phyloP scores from a whole-genome alignment of 1,140 invertebrate species.

The Manduca sexta region DNA sequence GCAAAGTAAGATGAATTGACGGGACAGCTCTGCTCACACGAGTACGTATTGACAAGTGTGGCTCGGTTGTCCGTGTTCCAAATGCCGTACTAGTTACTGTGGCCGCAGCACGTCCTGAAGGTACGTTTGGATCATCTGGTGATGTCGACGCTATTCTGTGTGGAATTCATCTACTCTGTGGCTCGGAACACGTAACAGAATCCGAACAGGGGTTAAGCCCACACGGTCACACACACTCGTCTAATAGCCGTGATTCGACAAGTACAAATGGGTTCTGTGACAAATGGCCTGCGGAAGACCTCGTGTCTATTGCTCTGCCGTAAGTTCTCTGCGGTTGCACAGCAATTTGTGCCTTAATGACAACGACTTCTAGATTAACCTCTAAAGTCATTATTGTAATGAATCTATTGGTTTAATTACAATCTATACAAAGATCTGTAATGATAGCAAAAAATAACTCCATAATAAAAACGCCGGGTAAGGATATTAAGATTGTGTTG shows the following conservation, averaged over 20 bases:
- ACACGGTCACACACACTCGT: conserved; percentile 65
- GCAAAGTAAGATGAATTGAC: conserved; percentile 68
- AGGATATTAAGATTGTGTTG: neutral
- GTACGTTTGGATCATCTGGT: conserved; percentile 8
- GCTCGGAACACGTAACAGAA: conserved; percentile 21
- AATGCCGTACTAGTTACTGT: conserved; percentile 14
- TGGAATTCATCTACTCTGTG: conserved; percentile 34
- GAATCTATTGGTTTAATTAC: too few relatives aligned
- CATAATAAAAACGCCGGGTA: neutral
- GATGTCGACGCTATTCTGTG: conserved; percentile 4
- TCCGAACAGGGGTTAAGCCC: conserved; percentile 45
- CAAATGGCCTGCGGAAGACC: conserved; percentile 66
- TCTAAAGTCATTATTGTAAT: too few relatives aligned
- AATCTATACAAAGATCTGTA: too few relatives aligned
- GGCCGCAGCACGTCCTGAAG: conserved; percentile 14
- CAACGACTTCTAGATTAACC: neutral
- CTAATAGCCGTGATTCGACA: conserved; percentile 72
- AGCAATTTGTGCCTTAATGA: conserved; percentile 36
- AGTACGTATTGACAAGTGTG: conserved; percentile 56
- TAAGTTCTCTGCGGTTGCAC: conserved; percentile 43
- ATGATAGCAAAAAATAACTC: neutral
- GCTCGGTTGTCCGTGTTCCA: conserved; percentile 34
- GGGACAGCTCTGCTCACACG: conserved; percentile 52
- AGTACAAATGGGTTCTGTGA: conserved; percentile 69
- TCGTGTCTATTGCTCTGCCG: conserved; percentile 42